Evolutionary conservation across 2,113 vertebrate genomes (phyloP), one percentile per base, ranked within the genome.

Genomic region (Gobius niger): DNA sequence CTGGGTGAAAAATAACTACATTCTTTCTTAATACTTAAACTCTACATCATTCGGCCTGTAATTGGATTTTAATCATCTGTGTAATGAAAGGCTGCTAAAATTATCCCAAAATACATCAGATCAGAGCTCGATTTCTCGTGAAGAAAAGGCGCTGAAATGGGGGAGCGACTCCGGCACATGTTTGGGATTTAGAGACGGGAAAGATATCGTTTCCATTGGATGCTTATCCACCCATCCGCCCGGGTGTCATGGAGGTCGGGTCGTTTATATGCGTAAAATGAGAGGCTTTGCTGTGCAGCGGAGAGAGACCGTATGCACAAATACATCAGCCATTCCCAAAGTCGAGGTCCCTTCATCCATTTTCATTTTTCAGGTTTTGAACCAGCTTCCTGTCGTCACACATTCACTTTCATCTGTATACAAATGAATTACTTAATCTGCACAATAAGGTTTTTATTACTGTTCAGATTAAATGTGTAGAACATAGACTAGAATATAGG

Each of bases 31-130:
- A 85, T 68, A 87, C 90, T 88, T 89, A 88, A 87, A 83, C 67
- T 77, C 74, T 80, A 87, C 82, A 81, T 84, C 71, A 75, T 81
- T 76, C 61, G 62, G 75, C 68, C 71, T 86, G 84, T 89, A 88
- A 90, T 89, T 88, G 78, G 80, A 84, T 86, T 76, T 84, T 82
- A 85, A 88, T 88, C 85, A 89, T 85, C 84, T 90, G 88, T 89
- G 81, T 88, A 91, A 89, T 88, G 73, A 87, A 84, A 87, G 70
- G 72, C 62, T 76, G 67, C 60, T 64, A 61, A 76, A 76, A 67
- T 40, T 68, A 74, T 52, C 74, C 59, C 52, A 9, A 13, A n/a
- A 54, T 24, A 3, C 59, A 40, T 13, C 47, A 42, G 59, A 62
- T 62, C 59, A 9, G 7, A 9, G 24, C 13, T 2, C 12, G 52